phyloP scores from a whole-genome alignment of 2,113 vertebrate genomes.

The Mellivora capensis region DNA sequence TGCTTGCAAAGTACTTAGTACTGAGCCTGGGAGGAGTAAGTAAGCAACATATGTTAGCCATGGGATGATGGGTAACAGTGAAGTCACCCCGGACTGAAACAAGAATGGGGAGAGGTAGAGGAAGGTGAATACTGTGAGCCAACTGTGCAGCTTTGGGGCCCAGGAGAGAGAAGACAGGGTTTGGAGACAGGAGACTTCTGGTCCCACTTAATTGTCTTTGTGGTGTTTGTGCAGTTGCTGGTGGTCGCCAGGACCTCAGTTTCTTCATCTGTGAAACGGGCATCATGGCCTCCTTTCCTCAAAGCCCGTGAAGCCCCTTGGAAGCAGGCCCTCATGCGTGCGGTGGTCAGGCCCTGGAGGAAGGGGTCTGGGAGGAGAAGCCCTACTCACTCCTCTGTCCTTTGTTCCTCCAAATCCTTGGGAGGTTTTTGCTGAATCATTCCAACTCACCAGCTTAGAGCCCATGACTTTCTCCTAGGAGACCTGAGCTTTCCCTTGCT shows the following conservation, averaged over 20 bases:
- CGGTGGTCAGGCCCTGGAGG: not conserved
- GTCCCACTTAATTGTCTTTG: not conserved
- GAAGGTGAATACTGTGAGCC: not conserved
- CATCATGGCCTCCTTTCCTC: not conserved
- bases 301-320: not conserved
- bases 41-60: too few species aligned
- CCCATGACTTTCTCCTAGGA: not conserved
- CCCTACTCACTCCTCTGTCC: not conserved
- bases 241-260: not conserved
- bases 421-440: conserved; percentile 69
- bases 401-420: not conserved
- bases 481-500: not conserved
- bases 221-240: not conserved
- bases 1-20: not conserved
- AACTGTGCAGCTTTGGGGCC: not conserved
- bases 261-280: conserved; percentile 8
- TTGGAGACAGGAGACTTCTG: not conserved
- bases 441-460: not conserved
- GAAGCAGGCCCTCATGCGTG: not conserved
- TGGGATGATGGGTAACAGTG: not conserved
- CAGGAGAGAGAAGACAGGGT: not conserved
- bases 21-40: not conserved
- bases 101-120: not conserved
- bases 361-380: not conserved
- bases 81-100: not conserved